A percentile compares a stretch with the other conserved stretches of the same genome.
phyloP scores from a whole-genome alignment of 1,140 invertebrate species.

The Chironomus striatipennis region DNA sequence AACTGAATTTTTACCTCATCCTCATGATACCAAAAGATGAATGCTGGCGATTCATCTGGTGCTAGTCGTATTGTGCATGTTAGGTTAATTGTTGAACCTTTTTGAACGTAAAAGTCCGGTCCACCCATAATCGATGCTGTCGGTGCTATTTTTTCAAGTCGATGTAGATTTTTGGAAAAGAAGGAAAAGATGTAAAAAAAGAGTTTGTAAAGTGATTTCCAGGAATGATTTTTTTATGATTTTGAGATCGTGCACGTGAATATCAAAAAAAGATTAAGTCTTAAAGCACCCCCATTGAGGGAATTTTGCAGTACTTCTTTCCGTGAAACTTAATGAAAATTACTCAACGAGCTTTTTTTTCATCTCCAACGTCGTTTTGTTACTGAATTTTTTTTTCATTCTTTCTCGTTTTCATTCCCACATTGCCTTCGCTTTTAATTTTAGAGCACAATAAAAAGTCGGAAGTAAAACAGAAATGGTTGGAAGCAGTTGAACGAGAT shows the following conservation, averaged over 20 bases:
- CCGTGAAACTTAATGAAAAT: too few species aligned
- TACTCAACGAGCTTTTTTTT: too few species aligned
- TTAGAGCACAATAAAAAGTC: too few species aligned
- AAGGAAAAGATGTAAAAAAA: neutral
- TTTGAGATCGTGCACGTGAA: neutral
- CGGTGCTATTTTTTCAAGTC: conserved; percentile 65
- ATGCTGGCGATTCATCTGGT: conserved; percentile 46
- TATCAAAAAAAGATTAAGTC: neutral
- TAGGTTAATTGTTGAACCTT: conserved; percentile 79
- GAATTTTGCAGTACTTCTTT: too few species aligned
- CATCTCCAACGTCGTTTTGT: too few species aligned
- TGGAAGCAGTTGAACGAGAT: too few species aligned
- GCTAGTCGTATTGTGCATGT: conserved; percentile 61
- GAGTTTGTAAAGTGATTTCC: too few species aligned
- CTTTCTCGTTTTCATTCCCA: too few species aligned
- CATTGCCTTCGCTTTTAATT: too few species aligned
- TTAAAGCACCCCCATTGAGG: neutral
- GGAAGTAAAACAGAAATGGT: too few species aligned
- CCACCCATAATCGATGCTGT: conserved; percentile 78
- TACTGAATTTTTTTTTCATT: too few species aligned
- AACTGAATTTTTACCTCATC: conserved; percentile 68
- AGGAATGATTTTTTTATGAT: too few species aligned
- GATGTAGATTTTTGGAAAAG: conserved; percentile 31
- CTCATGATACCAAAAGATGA: conserved; percentile 91
- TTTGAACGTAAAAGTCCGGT: conserved; percentile 80